Evolutionary conservation across 2,797 vertebrate species (phyloP), one percentile per base, ranked within the genome.

Genomic region (Chloroceryle inda): DNA sequence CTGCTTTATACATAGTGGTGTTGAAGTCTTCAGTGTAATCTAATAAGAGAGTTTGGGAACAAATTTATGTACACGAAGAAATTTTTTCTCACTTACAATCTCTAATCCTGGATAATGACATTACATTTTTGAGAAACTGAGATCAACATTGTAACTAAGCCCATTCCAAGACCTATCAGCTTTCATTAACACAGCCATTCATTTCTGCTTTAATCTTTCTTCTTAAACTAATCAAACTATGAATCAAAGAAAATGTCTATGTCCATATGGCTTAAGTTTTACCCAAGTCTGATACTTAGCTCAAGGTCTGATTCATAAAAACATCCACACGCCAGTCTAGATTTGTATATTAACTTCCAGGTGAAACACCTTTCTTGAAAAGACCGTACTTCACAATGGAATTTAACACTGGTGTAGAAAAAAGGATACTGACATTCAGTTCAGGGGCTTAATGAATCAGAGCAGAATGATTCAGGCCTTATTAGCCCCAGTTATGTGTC

Each of bases 141-240:
- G 49, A 93, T 77, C 86, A 83, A n/a, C 72, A 2, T 12, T 94
- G 62, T 84, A 83, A 75, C 67, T 80, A 64, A 94, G 63, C 69
- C 69, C 23, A 38, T 94, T 96, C 79, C 76, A 76, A 73, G 76
- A 78, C 56, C 79, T 84, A 96, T 94, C 94, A 94, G 37, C 47
- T 95, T 94, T 79, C 95, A 82, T 90, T 93, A 94, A 69, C 74
- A 53, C 40, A 86, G 33, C 2, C 27, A 92, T 96, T 95, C 77
- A 90, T 93, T 63, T 83, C 47, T 67, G 33, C 74, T 82, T 77
- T 92, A 89, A 95, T 96, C 79, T 90, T 92, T 88, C 82, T 84
- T 88, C 83, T 84, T 88, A 85, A 69, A 49, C 82, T 84, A 79
- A 73, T 86, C 74, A 82, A 85, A 92, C 67, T 79, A 88, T 61